Conservation (phyloP, 2,797 vertebrate genomes). For the Fistularia tabacaria region DNA sequence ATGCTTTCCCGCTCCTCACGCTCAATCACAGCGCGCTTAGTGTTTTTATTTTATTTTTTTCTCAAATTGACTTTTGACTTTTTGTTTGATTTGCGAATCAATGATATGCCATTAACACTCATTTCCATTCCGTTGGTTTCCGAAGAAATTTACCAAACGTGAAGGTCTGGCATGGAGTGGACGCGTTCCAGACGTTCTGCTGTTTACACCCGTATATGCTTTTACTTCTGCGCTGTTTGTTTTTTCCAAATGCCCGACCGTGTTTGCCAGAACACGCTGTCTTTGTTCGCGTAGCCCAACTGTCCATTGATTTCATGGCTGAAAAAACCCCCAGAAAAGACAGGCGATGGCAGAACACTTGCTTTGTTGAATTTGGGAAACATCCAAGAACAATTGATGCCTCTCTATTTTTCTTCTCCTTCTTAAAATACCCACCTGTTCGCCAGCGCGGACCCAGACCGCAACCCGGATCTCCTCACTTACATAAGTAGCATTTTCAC, state of each 20-base stretch:
- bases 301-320: conserved; percentile 57
- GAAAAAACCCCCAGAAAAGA: conserved; percentile 9
- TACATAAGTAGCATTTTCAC: conserved; percentile 4
- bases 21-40: too few relatives aligned
- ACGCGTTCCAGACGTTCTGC: too few relatives aligned
- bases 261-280: conserved; percentile 5
- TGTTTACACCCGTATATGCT: too few relatives aligned
- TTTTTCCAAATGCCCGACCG: too few relatives aligned
- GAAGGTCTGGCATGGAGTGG: too few relatives aligned
- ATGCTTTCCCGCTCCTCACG: too few relatives aligned
- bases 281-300: conserved; percentile 40
- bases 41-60: neutral
- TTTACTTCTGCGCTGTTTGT: too few relatives aligned
- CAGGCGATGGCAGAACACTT: neutral
- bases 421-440: conserved; percentile 2
- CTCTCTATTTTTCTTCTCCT: conserved; percentile 19
- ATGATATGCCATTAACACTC: conserved; percentile 2
- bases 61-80: too few relatives aligned
- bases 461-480: too few relatives aligned
- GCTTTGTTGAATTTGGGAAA: conserved; percentile 41
- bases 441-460: too few relatives aligned
- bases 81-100: conserved; percentile 3
- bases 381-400: conserved; percentile 51
- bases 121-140: conserved; percentile 3
- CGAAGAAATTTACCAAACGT: neutral